These are phyloP conservation scores for Cataglyphis rosenhaueri DNA, from an alignment of 2,888 invertebrate species.

Conservation along the genomic window DNA sequence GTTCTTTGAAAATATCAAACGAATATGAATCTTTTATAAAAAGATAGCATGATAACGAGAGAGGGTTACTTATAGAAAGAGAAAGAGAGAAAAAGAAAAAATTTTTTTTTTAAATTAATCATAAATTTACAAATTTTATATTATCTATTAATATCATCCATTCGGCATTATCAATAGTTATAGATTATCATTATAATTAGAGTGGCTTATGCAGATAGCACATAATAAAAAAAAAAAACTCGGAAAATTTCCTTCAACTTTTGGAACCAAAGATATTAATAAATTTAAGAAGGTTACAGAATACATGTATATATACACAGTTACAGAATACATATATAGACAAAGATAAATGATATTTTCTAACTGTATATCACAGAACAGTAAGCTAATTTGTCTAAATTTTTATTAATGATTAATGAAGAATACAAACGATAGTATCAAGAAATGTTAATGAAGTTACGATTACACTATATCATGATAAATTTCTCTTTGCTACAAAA, in stretches of 20 bases:
- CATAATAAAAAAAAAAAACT: no score
- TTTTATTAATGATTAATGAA: neutral
- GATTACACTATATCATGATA: neutral
- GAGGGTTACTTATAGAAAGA: neutral
- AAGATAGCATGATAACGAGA: neutral
- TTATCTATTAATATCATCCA: neutral
- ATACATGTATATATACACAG: neutral
- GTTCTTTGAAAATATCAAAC: neutral
- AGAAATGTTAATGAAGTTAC: neutral
- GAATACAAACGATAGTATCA: neutral
- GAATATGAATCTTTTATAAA: constrained; percentile 1
- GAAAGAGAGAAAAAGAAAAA: no score
- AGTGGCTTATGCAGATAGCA: neutral
- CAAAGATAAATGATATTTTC: neutral
- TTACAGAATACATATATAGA: no score
- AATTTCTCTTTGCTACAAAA: neutral
- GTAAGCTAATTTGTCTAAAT: neutral
- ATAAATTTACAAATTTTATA: neutral
- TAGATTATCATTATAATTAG: neutral
- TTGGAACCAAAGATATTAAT: no score
- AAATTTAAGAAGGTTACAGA: neutral
- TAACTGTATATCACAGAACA: neutral
- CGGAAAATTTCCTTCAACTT: no score
- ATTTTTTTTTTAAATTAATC: neutral
- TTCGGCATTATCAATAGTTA: neutral